Evolutionary conservation across 2,888 invertebrate genomes (phyloP).

Genomic region (Orthosia cruda): DNA sequence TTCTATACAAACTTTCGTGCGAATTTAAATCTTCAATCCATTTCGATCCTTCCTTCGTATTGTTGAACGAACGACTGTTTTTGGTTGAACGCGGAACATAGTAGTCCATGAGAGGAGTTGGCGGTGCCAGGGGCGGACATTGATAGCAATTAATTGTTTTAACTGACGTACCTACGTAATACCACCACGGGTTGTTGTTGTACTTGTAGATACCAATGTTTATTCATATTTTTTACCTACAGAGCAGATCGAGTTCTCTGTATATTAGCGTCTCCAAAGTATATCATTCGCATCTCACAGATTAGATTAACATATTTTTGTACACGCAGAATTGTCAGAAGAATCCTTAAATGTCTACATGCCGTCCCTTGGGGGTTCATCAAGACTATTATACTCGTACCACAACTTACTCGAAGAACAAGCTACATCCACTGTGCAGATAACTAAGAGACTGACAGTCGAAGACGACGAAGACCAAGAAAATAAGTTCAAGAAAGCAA

Average conservation of each 20-base stretch:
- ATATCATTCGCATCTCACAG: not conserved
- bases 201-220: not conserved
- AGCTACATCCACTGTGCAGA: not conserved
- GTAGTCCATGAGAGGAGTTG: not conserved
- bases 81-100: not conserved
- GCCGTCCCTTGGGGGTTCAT: constrained; percentile 78
- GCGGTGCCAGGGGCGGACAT: not conserved
- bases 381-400: constrained; percentile 63
- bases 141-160: not conserved
- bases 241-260: not conserved
- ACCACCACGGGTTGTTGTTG: not conserved
- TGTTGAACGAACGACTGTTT: not conserved
- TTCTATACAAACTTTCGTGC: not conserved
- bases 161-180: not conserved
- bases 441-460: too few species aligned
- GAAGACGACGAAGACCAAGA: constrained; percentile 31
- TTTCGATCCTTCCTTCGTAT: not conserved
- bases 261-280: not conserved
- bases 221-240: not conserved
- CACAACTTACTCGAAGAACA: not conserved
- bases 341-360: constrained; percentile 76
- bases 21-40: not conserved
- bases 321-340: constrained; percentile 78
- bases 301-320: constrained; percentile 38
- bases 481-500: constrained; percentile 67